Percentiles rank a stretch among this genome's conserved stretches.
Conservation (phyloP, 2,888 invertebrate species). For the Campoplex nolae region DNA sequence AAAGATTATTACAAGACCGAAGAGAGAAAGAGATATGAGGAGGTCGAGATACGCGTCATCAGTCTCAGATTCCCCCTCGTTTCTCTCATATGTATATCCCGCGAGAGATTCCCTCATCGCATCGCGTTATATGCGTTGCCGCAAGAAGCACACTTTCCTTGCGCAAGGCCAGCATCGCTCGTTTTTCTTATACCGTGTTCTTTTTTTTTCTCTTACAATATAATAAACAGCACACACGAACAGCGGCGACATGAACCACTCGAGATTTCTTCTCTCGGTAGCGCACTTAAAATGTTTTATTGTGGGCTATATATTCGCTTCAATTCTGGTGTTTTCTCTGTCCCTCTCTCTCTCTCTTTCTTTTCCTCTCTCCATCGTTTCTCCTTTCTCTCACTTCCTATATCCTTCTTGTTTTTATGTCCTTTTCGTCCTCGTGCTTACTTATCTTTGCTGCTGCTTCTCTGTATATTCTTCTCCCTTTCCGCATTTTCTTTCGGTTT, state of each 20-base stretch:
- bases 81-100: conserved; percentile 39
- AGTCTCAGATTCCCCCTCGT: conserved; percentile 53
- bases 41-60: conserved; percentile 48
- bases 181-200: conserved; percentile 28
- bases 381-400: background rate
- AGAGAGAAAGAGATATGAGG: conserved; percentile 17
- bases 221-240: conserved; percentile 18
- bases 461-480: background rate
- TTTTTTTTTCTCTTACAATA: conserved; percentile 32
- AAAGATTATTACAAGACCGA: conserved; percentile 31
- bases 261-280: conserved; percentile 47
- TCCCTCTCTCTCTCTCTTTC: background rate
- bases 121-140: conserved; percentile 70
- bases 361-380: background rate
- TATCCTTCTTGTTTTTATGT: background rate
- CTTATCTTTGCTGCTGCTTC: background rate
- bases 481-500: background rate
- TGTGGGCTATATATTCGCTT: background rate
- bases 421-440: background rate
- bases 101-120: conserved; percentile 66
- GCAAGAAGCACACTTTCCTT: conserved; percentile 72
- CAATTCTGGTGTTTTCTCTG: background rate
- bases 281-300: conserved; percentile 38
- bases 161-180: conserved; percentile 68
- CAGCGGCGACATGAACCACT: conserved; percentile 24